Base-by-base conservation (phyloP, 64 coral and sea anemone genomes). In the Anthopleura sola region DNA sequence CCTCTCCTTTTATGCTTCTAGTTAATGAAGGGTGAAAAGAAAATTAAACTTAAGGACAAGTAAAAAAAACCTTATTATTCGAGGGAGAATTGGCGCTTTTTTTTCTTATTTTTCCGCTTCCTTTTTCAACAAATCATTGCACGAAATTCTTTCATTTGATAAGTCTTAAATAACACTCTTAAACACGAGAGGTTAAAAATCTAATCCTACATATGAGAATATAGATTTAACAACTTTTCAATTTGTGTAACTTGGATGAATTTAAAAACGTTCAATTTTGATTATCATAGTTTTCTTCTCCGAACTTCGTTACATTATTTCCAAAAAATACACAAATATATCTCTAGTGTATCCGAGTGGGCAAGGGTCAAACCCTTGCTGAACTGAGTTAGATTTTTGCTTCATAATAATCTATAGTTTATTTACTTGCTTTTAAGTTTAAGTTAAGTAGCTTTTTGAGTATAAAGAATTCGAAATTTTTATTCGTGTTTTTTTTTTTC, bases 141-240 rank as follows among this genome's bases (percentile, higher is more conserved):
- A 10, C 66, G 14, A 32, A 32, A 34, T 62, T 21, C 10, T 0
- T 71, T 29, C 11, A 34, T 71, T 66, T 71, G 3, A 71, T 32
- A 15, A 12, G 31, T 71, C 14, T 71, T 34, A 71, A 71, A 71
- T 71, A 28, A 71, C 3, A 34, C 66, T 71, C 66, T 71, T 34
- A 71, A n/a, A 33, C n/a, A 71, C 66, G 29, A 71, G 31, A 71
- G 31, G 28, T 71, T 71, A 71, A 71, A 62, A 71, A 71, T 71
- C 11, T 34, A 71, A 71, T 71, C 66, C 29, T 71, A 71, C 26
- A 71, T 29, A 34, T 20, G 23, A 71, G 29, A 71, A 6, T 32
- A 11, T 14, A 71, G 10, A 34, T 71, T 71, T 34, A 71, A 71
- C 26, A 71, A 71, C 31, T 32, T 71, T 71, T 71, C 50, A 53